Evolutionary conservation across 2,113 vertebrate species (phyloP), one percentile per base, ranked within the genome.

Genomic region (Nematolebias whitei): DNA sequence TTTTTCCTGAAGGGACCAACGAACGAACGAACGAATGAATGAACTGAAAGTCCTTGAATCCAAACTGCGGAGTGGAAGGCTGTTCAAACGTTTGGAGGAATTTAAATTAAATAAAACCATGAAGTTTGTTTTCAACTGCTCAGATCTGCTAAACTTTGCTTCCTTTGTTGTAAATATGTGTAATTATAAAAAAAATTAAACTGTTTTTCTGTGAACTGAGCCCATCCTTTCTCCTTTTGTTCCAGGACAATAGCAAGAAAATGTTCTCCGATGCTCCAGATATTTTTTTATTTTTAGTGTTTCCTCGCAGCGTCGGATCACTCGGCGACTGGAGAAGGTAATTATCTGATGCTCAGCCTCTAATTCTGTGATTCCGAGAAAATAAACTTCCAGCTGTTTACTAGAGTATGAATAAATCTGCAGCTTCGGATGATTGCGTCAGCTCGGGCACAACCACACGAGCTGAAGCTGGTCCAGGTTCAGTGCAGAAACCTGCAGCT

Each of bases 91-190:
- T 20, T 35, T 20, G 18, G 32, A 55, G 23, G 29, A 69, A 35
- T 35, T 4, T 8, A 13, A 19, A 51, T 51, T 35, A 76, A 61
- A 32, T 43, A 18, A 41, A 29, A 74, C 58, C 54, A 32, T 48
- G 52, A 35, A 56, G 14, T 45, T 24, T 38, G 2, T 51, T 51
- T 23, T 48, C 12, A 45, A 49, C 12, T 5, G 47, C 62, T 74
- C 74, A 53, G 71, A 76, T 77, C 69, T 58, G 73, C 73, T 86
- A 80, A 2, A 78, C 74, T 85, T 79, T 74, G 78, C 81, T 88
- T 84, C 77, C 80, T 63, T 90, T 68, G 78, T 68, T 93, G 92
- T 91, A 92, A 88, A 91, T 89, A 91, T 84, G 78, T 90, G 87
- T 87, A 90, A 91, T 85, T 89, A 88, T 89, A n/a, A 85, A 89